Evolutionary conservation across 2,888 invertebrate genomes (phyloP).

Genomic region (Zelleria hepariella): DNA sequence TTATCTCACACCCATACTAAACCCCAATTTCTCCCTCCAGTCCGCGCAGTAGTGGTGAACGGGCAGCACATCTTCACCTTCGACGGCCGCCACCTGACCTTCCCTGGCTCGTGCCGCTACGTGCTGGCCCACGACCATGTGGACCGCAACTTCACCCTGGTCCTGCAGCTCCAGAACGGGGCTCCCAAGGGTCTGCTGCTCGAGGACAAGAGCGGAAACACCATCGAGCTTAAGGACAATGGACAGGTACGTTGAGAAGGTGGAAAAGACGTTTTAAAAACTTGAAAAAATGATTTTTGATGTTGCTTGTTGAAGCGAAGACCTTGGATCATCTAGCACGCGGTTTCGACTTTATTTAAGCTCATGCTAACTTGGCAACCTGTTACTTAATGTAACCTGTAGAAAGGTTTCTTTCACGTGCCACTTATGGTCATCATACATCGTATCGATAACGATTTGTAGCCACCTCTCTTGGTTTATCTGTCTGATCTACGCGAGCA

Average conservation of each 20-base stretch:
- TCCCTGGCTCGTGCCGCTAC: slow-evolving; percentile 88
- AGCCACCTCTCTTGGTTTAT: too few relatives aligned
- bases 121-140: slow-evolving; percentile 86
- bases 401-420: too few relatives aligned
- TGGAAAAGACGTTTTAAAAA: too few relatives aligned
- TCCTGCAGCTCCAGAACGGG: slow-evolving; percentile 80
- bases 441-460: too few relatives aligned
- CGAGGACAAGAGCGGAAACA: slow-evolving; percentile 76
- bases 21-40: slow-evolving; percentile 39
- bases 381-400: too few relatives aligned
- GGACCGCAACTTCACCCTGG: slow-evolving; percentile 88
- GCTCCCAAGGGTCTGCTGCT: slow-evolving; percentile 77
- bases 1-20: background rate
- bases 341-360: too few relatives aligned
- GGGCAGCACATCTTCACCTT: slow-evolving; percentile 91
- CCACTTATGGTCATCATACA: too few relatives aligned
- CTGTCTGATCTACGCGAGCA: too few relatives aligned
- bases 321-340: too few relatives aligned
- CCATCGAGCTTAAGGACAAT: slow-evolving; percentile 76
- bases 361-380: too few relatives aligned
- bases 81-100: slow-evolving; percentile 84
- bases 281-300: too few relatives aligned
- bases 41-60: slow-evolving; percentile 80
- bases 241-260: slow-evolving; percentile 62
- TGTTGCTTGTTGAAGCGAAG: too few relatives aligned